Base-by-base conservation (phyloP, 2,888 invertebrate genomes). In the Nemotelus nigrinus region DNA sequence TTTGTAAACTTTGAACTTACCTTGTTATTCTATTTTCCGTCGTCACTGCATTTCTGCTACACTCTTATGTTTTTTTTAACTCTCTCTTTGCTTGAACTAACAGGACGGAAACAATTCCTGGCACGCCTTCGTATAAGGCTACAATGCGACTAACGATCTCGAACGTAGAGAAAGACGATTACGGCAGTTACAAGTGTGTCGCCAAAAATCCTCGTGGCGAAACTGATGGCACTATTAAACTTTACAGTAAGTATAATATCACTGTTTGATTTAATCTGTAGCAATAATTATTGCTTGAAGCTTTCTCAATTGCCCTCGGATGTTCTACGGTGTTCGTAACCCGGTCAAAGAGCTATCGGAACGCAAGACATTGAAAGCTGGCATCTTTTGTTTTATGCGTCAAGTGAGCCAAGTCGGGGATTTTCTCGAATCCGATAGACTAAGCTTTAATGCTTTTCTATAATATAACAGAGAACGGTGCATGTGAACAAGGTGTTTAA, bases 181-280 rank as follows among this genome's bases (percentile, higher is more conserved):
- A 94, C 85, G 96, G 95, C 64, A 94, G 92, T 80, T 96, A 96
- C 88, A 95, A 95, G 88, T 96, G 96, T 83, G 91, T 89, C 87
- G 91, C 96, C 79, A 96, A 96, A 88, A 96, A 96, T 89, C 95
- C 96, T 78, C 90, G 96, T 81, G 96, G 96, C 80, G 95, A 96
- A 86, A 96, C 96, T 68, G 96, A 96, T 87, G 96, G 96, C 81
- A 93, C 93, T 80, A 96, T 96, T 85, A 91, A 94, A 82, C 90
- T 96, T 81, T 96, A 96, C 87, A 93, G 96, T 96, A 89, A 93
- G 95, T 92, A 81, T 78, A 68, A 50, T 53, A 55, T 50, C 25
- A 74, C 74, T 58, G 55, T 71, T 45, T 79, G 80, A 76, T 74
- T 78, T 72, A 72, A 74, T 74, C 74, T 60, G 7, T 58, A 45